Conservation (phyloP, 2,113 vertebrate species). For the Brachionichthys hirsutus region DNA sequence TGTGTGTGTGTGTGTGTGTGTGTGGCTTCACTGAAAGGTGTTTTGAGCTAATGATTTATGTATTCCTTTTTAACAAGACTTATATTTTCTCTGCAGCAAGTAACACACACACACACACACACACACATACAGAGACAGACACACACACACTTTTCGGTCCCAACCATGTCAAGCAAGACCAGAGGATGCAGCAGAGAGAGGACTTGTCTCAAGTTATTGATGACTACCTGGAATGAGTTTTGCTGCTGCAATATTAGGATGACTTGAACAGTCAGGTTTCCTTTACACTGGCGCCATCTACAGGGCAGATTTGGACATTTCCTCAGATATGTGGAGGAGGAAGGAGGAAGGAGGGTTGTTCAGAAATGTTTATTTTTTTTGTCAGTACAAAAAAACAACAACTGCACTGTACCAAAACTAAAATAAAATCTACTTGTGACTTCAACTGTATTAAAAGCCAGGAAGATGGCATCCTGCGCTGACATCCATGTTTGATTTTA, state of each 20-base stretch:
- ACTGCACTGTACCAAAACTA: not conserved
- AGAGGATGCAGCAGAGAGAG: conserved; percentile 35
- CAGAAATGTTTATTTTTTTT: too few relatives aligned
- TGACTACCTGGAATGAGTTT: conserved; percentile 25
- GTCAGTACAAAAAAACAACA: too few relatives aligned
- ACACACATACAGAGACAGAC: conserved; percentile 1
- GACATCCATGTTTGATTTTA: not conserved
- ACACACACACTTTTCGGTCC: conserved; percentile 4
- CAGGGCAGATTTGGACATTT: not conserved
- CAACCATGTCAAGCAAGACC: conserved; percentile 48
- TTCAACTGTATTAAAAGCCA: not conserved
- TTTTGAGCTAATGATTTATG: too few relatives aligned
- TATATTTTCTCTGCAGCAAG: too few relatives aligned
- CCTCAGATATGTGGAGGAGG: not conserved
- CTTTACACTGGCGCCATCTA: conserved; percentile 70
- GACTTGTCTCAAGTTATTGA: conserved; percentile 52
- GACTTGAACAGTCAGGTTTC: conserved; percentile 16
- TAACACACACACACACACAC: not conserved
- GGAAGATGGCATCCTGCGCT: not conserved
- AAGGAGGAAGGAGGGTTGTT: not conserved
- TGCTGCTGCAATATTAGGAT: not conserved
- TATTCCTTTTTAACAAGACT: too few relatives aligned
- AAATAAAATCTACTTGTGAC: not conserved
- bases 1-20: too few relatives aligned
- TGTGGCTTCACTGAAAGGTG: too few relatives aligned